Conservation (phyloP, 2,113 vertebrate genomes). For the Corythoichthys intestinalis region DNA sequence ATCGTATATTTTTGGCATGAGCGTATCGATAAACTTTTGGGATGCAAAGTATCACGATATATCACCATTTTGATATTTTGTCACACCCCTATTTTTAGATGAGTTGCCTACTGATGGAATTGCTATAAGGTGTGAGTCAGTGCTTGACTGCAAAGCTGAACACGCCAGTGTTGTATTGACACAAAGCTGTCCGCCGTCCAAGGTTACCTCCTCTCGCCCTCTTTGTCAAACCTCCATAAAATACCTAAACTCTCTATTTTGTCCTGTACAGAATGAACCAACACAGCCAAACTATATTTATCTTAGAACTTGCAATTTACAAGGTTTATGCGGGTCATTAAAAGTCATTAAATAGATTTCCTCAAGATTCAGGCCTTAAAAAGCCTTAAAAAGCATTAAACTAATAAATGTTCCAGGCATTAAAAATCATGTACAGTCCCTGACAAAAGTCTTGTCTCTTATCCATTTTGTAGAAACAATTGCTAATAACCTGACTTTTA, state of each 20-base stretch:
- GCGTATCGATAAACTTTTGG: too few relatives aligned
- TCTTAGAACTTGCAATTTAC: too few relatives aligned
- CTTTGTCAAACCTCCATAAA: conserved; percentile 67
- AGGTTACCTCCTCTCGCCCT: conserved; percentile 58
- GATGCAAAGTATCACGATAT: too few relatives aligned
- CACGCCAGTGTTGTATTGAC: conserved; percentile 44
- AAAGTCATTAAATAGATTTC: too few relatives aligned
- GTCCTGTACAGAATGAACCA: not conserved
- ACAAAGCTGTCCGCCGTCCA: conserved; percentile 53
- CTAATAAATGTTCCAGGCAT: too few relatives aligned
- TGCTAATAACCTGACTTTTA: too few relatives aligned
- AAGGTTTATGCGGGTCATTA: too few relatives aligned
- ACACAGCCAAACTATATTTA: not conserved
- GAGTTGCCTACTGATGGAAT: not conserved
- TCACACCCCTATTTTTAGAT: too few relatives aligned
- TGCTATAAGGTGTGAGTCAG: conserved; percentile 27
- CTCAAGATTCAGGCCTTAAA: too few relatives aligned
- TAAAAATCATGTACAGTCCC: too few relatives aligned
- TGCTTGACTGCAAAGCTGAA: conserved; percentile 23
- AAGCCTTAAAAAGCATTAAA: too few relatives aligned
- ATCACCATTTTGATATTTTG: too few relatives aligned
- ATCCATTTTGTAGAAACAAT: not conserved
- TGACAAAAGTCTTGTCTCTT: not conserved
- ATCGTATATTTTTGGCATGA: not conserved
- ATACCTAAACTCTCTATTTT: conserved; percentile 4